Evolutionary conservation across 2,888 invertebrate species (phyloP), one percentile per base, ranked within the genome.

Genomic region (Cryptocheilus praepositus): DNA sequence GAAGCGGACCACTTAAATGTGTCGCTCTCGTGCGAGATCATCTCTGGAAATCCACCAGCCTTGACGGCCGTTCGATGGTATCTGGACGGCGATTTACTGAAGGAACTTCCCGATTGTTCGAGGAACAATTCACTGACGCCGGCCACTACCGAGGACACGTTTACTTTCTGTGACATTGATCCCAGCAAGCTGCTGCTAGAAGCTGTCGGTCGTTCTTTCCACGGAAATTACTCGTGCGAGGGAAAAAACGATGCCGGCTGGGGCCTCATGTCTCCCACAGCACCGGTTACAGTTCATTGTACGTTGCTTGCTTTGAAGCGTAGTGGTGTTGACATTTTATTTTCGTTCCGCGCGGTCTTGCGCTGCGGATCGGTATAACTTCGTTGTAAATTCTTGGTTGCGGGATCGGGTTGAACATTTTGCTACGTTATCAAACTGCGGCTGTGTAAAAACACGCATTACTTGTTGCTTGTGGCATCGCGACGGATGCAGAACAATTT

Each of bases 211-310:
- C 93, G 96, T 85, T 93, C 93, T 64, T 97, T 97, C 89, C 95
- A 97, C 82, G 98, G 97, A 25, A 97, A 97, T 90, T 98, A 97
- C 89, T 95, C 97, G 0, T 98, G 98, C 87, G 94, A 94, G 83
- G 98, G 97, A 16, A 93, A 93, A 88, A 98, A 97, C 89, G 92
- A 92, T 15, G 97, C 96, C 11, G 96, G 96, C 8, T 96, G 96
- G 95, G 97, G 97, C 51, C 92, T 92, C 45, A 91, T 93, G 77
- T 96, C 96, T 43, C 91, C 92, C 46, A 93, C 93, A 70, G 93
- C 94, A 25, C 94, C 96, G 81, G 92, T 97, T 13, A 90, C 95
- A 79, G 96, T 97, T 60, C 92, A 95, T 83, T 95, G 95, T 95
- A 89, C 92, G 94, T 91, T 67, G 53, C 13, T 36, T 7, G 36